Evolutionary conservation across 2,888 invertebrate species (phyloP).

Genomic region (Parthenolecanium corni): DNA sequence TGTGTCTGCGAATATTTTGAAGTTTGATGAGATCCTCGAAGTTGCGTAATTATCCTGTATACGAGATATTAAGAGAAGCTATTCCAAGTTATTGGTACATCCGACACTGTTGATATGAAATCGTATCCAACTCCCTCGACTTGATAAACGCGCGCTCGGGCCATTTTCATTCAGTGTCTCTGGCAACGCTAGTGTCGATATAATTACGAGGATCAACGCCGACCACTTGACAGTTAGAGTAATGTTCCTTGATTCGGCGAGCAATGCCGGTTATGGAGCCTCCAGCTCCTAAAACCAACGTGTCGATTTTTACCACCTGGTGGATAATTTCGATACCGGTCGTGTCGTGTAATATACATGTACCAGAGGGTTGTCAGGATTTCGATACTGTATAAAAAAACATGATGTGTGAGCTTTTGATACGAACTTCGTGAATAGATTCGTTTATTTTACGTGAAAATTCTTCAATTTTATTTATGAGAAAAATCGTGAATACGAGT

Average conservation of each 20-base stretch:
- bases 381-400: conserved; percentile 73
- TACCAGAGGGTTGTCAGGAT: conserved; percentile 88
- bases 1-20: no score
- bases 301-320: conserved; percentile 70
- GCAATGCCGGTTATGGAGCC: conserved; percentile 89
- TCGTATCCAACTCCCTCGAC: conserved; percentile 92
- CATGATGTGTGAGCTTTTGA: no score
- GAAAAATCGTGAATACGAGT: no score
- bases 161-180: conserved; percentile 61
- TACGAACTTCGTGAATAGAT: neutral
- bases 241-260: conserved; percentile 74
- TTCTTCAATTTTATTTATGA: neutral
- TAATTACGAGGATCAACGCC: conserved; percentile 89
- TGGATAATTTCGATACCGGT: conserved; percentile 89
- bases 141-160: conserved; percentile 64
- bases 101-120: conserved; percentile 81
- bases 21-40: no score
- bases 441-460: neutral
- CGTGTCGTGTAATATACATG: conserved; percentile 95
- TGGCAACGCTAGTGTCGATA: conserved; percentile 76
- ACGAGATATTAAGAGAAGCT: no score
- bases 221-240: conserved; percentile 61
- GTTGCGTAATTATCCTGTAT: no score
- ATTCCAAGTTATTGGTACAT: conserved; percentile 36
- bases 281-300: conserved; percentile 82